phyloP scores from a whole-genome alignment of 1,140 invertebrate species.

The Tyrophagus putrescentiae region DNA sequence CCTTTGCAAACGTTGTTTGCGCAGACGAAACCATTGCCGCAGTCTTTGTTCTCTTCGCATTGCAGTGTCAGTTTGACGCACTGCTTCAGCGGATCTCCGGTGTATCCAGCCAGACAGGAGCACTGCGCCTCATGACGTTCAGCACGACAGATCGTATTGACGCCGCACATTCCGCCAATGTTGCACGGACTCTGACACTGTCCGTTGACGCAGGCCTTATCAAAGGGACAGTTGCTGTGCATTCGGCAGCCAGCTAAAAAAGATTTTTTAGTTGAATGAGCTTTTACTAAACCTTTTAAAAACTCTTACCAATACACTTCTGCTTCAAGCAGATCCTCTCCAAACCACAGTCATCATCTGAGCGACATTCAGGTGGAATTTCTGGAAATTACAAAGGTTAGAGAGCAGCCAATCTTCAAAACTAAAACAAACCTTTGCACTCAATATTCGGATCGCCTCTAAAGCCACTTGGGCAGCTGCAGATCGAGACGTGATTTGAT shows the following conservation, averaged over 20 bases:
- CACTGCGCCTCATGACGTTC: conserved; percentile 65
- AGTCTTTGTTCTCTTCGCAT: conserved; percentile 33
- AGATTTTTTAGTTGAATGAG: neutral
- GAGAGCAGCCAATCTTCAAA: conserved; percentile 10
- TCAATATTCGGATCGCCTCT: conserved; percentile 52
- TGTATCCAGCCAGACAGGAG: conserved; percentile 61
- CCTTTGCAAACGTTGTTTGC: conserved; percentile 32
- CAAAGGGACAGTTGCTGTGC: conserved; percentile 47
- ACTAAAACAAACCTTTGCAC: conserved; percentile 25
- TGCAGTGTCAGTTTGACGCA: conserved; percentile 45
- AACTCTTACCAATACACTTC: conserved; percentile 34
- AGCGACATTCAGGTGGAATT: conserved; percentile 50
- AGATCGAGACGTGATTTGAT: conserved; percentile 51
- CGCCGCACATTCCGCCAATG: conserved; percentile 51
- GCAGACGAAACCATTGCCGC: conserved; percentile 34
- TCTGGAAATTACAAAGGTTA: conserved; percentile 1
- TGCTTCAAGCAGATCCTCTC: conserved; percentile 63
- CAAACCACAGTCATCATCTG: conserved; percentile 59
- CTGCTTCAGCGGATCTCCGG: conserved; percentile 62
- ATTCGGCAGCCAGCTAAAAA: conserved; percentile 27
- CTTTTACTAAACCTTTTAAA: neutral
- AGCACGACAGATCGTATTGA: conserved; percentile 62
- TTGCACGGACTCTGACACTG: conserved; percentile 60
- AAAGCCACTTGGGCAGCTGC: conserved; percentile 57
- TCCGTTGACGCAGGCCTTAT: conserved; percentile 62